phyloP scores from a whole-genome alignment of 1,140 invertebrate species.

The Atta cephalotes region DNA sequence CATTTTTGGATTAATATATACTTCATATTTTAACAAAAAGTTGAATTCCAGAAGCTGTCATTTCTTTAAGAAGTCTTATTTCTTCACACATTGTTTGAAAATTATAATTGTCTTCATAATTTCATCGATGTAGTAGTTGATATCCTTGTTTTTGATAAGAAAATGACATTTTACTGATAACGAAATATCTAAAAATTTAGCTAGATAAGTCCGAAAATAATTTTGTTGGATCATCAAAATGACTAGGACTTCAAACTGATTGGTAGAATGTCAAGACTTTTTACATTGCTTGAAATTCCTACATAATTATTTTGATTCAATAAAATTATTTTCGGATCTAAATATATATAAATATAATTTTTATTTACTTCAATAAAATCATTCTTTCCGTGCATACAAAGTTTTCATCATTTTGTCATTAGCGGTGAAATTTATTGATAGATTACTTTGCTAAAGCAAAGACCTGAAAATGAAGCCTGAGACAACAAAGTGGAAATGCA shows the following conservation, averaged over 20 bases:
- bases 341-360: too few species aligned
- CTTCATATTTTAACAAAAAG: not conserved
- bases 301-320: too few species aligned
- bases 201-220: too few species aligned
- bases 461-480: not conserved
- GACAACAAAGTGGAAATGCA: conserved; percentile 11
- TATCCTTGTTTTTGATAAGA: too few species aligned
- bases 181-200: too few species aligned
- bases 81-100: not conserved
- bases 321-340: too few species aligned
- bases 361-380: too few species aligned
- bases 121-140: not conserved
- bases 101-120: not conserved
- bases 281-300: too few species aligned
- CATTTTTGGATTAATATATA: not conserved
- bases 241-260: not conserved
- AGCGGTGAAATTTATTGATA: not conserved
- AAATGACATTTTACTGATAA: too few species aligned
- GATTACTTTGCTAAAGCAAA: not conserved
- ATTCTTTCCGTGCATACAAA: not conserved
- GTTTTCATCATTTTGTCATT: not conserved
- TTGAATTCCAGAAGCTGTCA: not conserved
- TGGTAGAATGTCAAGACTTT: too few species aligned
- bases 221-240: too few species aligned
- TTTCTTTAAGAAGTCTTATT: not conserved